Evolutionary conservation across 2,888 invertebrate genomes (phyloP).

Genomic region (Prosapia bicincta): DNA sequence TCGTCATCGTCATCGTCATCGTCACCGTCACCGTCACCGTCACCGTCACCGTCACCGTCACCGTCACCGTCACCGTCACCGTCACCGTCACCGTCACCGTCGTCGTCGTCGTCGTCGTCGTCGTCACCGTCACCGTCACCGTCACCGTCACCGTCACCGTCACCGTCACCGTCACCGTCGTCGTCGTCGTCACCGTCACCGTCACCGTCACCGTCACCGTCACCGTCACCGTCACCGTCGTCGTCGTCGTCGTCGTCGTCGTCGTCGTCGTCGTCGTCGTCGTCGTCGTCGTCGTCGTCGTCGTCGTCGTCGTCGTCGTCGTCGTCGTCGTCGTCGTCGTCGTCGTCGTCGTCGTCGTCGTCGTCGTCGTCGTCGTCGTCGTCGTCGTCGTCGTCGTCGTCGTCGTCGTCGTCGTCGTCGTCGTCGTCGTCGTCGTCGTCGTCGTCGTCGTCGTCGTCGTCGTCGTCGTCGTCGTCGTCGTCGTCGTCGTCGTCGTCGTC

Average conservation of each 20-base stretch:
- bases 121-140: neutral
- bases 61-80: neutral
- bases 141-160: neutral
- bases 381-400: neutral
- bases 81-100: neutral
- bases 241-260: slow-evolving; percentile 9
- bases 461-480: neutral
- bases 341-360: neutral
- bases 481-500: neutral
- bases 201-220: neutral
- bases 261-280: slow-evolving; percentile 5
- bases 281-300: slow-evolving; percentile 9
- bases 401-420: slow-evolving; percentile 9
- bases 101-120: neutral
- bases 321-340: slow-evolving; percentile 3
- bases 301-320: neutral
- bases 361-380: slow-evolving; percentile 9
- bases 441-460: neutral
- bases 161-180: neutral
- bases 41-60: neutral
- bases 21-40: neutral
- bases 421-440: too few species aligned
- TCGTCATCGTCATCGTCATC: neutral
- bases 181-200: too few species aligned
- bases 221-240: neutral